Conservation (phyloP, 2,797 vertebrate genomes). For the Spea hammondii region DNA sequence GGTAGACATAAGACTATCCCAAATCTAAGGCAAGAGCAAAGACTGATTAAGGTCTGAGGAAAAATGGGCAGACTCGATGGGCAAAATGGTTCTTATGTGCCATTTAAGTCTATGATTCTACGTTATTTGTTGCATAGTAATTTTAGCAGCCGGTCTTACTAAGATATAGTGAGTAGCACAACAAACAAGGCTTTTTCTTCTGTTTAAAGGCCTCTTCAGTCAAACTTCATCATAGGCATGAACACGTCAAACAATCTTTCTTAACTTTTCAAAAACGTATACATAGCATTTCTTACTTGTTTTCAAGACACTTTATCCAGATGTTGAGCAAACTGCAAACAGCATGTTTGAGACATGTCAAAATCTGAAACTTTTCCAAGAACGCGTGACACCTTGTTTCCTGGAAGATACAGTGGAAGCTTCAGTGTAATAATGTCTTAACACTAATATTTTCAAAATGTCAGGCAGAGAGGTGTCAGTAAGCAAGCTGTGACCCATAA, state of each 20-base stretch:
- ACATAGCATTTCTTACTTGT: conserved; percentile 21
- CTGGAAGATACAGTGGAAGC: conserved; percentile 21
- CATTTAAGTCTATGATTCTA: no score
- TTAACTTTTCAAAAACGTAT: conserved; percentile 18
- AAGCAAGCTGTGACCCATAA: neutral
- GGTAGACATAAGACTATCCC: no score
- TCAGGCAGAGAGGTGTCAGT: neutral
- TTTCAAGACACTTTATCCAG: conserved; percentile 43
- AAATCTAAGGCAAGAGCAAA: no score
- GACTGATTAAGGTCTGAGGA: no score
- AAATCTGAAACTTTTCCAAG: conserved; percentile 39
- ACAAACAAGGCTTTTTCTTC: neutral
- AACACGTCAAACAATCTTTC: conserved; percentile 19
- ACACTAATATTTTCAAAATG: conserved; percentile 13
- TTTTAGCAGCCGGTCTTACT: no score
- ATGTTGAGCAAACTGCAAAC: conserved; percentile 41
- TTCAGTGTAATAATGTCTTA: conserved; percentile 15
- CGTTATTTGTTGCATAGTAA: no score
- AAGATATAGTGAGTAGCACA: no score
- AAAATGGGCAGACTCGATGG: no score
- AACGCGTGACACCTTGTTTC: conserved; percentile 30
- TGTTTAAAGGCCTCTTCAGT: conserved; percentile 32
- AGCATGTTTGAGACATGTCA: conserved; percentile 30
- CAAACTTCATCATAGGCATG: conserved; percentile 25
- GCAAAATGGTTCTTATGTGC: no score